Percentiles rank a stretch among this genome's conserved stretches.
Conservation (phyloP, 2,113 vertebrate species). For the Cromileptes altivelis region DNA sequence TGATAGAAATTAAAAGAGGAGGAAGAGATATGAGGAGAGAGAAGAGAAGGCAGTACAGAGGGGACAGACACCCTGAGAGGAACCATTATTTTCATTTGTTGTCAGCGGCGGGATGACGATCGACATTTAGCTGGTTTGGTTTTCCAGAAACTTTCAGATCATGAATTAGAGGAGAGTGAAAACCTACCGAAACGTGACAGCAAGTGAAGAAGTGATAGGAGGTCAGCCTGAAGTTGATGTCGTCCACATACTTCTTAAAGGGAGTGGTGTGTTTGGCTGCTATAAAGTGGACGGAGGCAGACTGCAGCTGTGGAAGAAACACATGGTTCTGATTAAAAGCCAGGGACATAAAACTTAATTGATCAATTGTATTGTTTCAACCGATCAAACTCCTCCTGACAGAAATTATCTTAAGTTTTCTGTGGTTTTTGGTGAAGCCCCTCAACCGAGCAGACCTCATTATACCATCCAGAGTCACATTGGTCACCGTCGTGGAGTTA, state of each 20-base stretch:
- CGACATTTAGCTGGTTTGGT: not conserved
- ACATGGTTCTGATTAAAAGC: not conserved
- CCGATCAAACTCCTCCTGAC: not conserved
- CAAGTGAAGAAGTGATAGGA: slow-evolving; percentile 75
- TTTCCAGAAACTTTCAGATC: not conserved
- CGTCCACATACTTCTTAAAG: slow-evolving; percentile 65
- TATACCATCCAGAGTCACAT: too few relatives aligned
- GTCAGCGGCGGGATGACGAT: not conserved
- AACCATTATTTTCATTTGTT: not conserved
- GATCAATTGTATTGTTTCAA: not conserved
- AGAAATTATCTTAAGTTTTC: not conserved
- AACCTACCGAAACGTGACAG: slow-evolving; percentile 81
- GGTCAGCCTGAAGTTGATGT: slow-evolving; percentile 81
- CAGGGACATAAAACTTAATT: not conserved
- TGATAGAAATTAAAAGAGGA: not conserved
- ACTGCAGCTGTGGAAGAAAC: slow-evolving; percentile 73
- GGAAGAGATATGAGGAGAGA: not conserved
- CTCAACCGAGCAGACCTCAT: not conserved
- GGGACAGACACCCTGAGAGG: not conserved
- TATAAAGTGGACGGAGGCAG: slow-evolving; percentile 84
- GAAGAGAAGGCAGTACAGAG: not conserved
- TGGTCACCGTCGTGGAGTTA: too few relatives aligned
- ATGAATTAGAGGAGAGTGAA: not conserved
- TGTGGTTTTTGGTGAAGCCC: not conserved
- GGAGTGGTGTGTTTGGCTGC: slow-evolving; percentile 82